phyloP scores from a whole-genome alignment of 2,888 invertebrate species.

The Pheosia tremula region DNA sequence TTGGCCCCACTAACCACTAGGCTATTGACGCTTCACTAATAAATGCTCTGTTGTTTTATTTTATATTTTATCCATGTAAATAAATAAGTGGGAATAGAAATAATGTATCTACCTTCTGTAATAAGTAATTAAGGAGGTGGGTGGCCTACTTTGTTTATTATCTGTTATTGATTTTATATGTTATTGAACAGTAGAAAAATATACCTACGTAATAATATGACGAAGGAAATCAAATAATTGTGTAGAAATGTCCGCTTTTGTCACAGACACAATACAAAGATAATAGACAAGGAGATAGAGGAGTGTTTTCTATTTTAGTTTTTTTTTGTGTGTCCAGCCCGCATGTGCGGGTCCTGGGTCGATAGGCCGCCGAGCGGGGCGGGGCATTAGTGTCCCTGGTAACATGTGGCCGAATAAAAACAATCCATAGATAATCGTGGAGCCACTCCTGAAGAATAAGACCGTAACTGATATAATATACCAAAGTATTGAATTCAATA shows the following conservation, averaged over 20 bases:
- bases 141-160: too few species aligned
- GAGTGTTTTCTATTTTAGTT: slow-evolving; percentile 25
- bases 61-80: too few species aligned
- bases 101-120: too few species aligned
- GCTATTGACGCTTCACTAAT: too few species aligned
- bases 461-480: neutral
- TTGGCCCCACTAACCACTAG: too few species aligned
- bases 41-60: too few species aligned
- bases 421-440: slow-evolving; percentile 52
- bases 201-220: neutral
- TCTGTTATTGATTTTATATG: too few species aligned
- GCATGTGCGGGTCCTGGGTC: slow-evolving; percentile 62
- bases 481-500: neutral
- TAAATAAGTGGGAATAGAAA: too few species aligned
- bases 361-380: slow-evolving; percentile 48
- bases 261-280: neutral
- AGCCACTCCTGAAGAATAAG: slow-evolving; percentile 19
- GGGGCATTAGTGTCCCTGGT: slow-evolving; percentile 51
- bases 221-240: neutral
- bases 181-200: too few species aligned
- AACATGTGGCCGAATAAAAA: slow-evolving; percentile 69
- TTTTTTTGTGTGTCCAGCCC: slow-evolving; percentile 52
- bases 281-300: slow-evolving; percentile 16
- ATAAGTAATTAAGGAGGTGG: too few species aligned
- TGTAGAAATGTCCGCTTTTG: neutral